Evolutionary conservation across 2,113 vertebrate genomes (phyloP).

Genomic region (Bubo bubo): DNA sequence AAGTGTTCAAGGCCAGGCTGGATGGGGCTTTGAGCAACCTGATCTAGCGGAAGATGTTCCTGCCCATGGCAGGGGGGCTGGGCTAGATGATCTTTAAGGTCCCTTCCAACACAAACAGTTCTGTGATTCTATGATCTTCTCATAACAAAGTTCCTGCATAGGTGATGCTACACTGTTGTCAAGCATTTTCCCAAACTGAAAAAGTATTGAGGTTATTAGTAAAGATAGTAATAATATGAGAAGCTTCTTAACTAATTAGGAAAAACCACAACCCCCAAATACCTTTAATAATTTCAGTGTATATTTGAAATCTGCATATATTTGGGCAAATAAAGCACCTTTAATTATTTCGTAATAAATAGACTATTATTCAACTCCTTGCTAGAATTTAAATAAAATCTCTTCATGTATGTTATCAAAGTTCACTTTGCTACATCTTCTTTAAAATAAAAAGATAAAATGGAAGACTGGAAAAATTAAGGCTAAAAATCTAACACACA

Average conservation of each 20-base stretch:
- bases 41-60: too few relatives aligned
- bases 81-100: not conserved
- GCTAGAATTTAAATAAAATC: not conserved
- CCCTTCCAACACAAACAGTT: not conserved
- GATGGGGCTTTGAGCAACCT: not conserved
- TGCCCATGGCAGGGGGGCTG: fast-evolving
- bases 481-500: not conserved
- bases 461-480: not conserved
- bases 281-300: not conserved
- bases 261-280: not conserved
- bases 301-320: not conserved
- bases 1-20: fast-evolving
- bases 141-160: not conserved
- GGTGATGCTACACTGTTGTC: not conserved
- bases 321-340: not conserved
- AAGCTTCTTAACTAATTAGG: not conserved
- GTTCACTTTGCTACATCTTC: not conserved
- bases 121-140: not conserved
- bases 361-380: not conserved
- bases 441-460: not conserved
- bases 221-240: not conserved
- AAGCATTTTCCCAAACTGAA: not conserved
- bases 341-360: not conserved
- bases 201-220: not conserved
- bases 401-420: not conserved